These are phyloP conservation scores for Leucoma salicis DNA, from an alignment of 2,888 invertebrate species.

Conservation along the genomic window DNA sequence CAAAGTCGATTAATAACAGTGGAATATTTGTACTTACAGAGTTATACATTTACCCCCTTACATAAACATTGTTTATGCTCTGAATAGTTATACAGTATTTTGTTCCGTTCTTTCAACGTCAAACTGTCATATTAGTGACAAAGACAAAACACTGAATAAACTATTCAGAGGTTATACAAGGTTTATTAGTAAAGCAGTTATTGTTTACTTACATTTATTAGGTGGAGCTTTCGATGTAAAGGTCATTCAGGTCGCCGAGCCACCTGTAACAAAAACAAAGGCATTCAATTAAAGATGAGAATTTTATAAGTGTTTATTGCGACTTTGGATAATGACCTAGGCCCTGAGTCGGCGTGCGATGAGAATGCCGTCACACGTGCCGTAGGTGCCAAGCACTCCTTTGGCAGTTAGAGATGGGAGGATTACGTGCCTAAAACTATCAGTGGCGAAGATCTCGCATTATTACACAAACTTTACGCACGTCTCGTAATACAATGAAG, in stretches of 20 bases:
- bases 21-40: no score
- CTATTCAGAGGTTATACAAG: no score
- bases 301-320: constrained; percentile 38
- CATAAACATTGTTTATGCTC: no score
- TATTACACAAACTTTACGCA: constrained; percentile 45
- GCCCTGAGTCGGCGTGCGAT: constrained; percentile 28
- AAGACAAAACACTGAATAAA: no score
- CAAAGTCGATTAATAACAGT: constrained; percentile 28
- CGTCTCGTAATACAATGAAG: constrained; percentile 55
- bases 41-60: no score
- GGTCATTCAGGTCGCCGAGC: constrained; percentile 69
- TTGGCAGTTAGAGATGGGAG: constrained; percentile 51
- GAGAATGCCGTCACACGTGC: constrained; percentile 47
- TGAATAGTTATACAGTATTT: no score
- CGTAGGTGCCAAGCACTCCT: constrained; percentile 42
- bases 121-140: no score
- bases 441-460: constrained; percentile 62
- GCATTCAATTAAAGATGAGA: constrained; percentile 40
- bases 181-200: no score
- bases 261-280: constrained; percentile 64
- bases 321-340: not conserved
- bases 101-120: no score
- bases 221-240: constrained; percentile 62
- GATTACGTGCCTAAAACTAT: constrained; percentile 63
- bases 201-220: constrained; percentile 68